Conservation (phyloP, 1,140 invertebrate genomes). For the Aphelinus certus region DNA sequence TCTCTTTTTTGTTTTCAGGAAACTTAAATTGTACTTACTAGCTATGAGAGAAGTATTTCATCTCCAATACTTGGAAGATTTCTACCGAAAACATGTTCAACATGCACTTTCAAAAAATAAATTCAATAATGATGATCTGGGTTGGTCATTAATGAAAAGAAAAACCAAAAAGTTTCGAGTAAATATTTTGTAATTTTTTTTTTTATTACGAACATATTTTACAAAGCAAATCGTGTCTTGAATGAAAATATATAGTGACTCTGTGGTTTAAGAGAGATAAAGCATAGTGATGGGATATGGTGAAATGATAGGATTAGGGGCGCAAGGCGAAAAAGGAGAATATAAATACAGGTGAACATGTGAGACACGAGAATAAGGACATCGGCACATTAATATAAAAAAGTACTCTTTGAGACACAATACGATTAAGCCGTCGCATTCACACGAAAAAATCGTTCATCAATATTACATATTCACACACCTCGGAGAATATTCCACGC, state of each 20-base stretch:
- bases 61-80: too few relatives aligned
- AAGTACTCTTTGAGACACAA: slow-evolving; percentile 64
- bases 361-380: slow-evolving; percentile 44
- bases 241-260: slow-evolving; percentile 45
- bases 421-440: slow-evolving; percentile 63
- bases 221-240: slow-evolving; percentile 62
- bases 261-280: slow-evolving; percentile 28
- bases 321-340: slow-evolving; percentile 37
- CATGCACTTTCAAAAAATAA: too few relatives aligned
- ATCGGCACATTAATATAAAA: slow-evolving; percentile 65
- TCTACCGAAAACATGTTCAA: too few relatives aligned
- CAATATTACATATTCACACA: slow-evolving; percentile 41
- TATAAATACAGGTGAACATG: slow-evolving; percentile 40
- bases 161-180: slow-evolving; percentile 37
- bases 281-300: slow-evolving; percentile 21
- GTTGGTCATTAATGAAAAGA: not conserved
- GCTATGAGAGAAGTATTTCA: too few relatives aligned
- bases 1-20: too few relatives aligned
- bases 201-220: slow-evolving; percentile 66
- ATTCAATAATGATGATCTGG: too few relatives aligned
- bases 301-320: slow-evolving; percentile 42
- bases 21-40: too few relatives aligned
- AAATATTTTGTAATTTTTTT: slow-evolving; percentile 47
- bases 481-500: slow-evolving; percentile 28
- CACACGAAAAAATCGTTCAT: slow-evolving; percentile 42